phyloP scores from a whole-genome alignment of 2,797 vertebrate species.

The Furcifer pardalis region DNA sequence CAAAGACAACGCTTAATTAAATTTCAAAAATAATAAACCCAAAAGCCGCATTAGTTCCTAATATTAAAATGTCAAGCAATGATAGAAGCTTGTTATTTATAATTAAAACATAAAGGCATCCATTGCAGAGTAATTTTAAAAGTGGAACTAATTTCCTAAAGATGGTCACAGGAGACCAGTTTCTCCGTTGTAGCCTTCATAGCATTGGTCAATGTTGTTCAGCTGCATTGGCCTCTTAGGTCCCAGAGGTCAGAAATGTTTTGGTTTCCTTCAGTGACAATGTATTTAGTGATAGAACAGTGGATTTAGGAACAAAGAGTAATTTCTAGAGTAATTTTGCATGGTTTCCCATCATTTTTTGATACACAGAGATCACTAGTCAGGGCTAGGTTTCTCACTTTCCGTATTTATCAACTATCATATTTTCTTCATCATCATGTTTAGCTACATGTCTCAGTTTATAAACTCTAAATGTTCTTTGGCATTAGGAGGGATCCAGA shows the following conservation, averaged over 20 bases:
- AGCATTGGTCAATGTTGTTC: neutral
- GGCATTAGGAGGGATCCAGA: too few species aligned
- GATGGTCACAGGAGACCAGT: slow-evolving; percentile 6
- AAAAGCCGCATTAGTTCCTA: slow-evolving; percentile 59
- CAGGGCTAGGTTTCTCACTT: neutral
- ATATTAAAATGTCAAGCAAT: slow-evolving; percentile 60
- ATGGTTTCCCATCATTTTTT: neutral
- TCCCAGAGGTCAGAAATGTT: neutral
- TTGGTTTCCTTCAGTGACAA: neutral
- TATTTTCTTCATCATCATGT: neutral
- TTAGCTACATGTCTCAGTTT: neutral
- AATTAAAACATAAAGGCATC: slow-evolving; percentile 68
- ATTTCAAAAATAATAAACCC: slow-evolving; percentile 62
- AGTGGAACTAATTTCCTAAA: slow-evolving; percentile 15
- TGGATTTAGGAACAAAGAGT: neutral
- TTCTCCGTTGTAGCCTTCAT: neutral
- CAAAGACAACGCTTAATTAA: slow-evolving; percentile 57
- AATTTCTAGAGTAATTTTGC: neutral
- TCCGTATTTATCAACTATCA: neutral
- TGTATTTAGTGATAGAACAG: neutral
- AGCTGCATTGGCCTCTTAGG: neutral
- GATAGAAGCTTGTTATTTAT: slow-evolving; percentile 62
- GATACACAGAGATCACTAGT: neutral
- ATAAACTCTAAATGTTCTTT: too few species aligned
- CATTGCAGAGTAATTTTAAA: slow-evolving; percentile 33